Base-by-base conservation (phyloP, 2,113 vertebrate species). In the Neoarius graeffei region DNA sequence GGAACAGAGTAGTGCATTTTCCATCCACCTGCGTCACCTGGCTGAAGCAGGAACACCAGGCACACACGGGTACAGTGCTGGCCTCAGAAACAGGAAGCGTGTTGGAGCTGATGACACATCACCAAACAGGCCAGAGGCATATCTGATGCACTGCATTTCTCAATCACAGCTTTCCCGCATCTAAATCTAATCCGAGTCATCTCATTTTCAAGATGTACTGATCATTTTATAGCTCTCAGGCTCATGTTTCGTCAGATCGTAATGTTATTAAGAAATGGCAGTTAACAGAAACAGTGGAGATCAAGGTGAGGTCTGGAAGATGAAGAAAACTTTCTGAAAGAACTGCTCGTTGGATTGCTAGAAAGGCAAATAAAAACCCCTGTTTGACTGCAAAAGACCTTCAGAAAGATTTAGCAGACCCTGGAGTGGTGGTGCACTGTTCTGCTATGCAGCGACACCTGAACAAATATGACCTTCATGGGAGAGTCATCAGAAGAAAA, bases 11-110 rank as follows among this genome's bases (percentile, higher is more conserved):
- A 60, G 48, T 56, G 62, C 57, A 81, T 83, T 87, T 87, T 87
- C 86, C 86, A 60, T 71, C 64, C 66, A 71, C 77, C 52, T 87
- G 79, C 64, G 77, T 87, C 86, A 87, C 79, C 54, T 82, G 79
- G 27, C 50, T 48, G 25, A n/a, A 66, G 60, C 64, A 71, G 67
- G 42, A 30, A 35, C 11, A n/a, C 42, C 69, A 73, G 66, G n/a
- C 73, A 83, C 35, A 6, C 67, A 76, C 19, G 25, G 73, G 4
- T 11, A 4, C 60, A 11, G 15, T 52, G 23, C 80, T 83, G 80
- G 81, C 67, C 56, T 76, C 69, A 87, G 48, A 67, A 71, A 67
- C 64, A 20, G 52, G 30, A 64, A 54, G 50, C 14, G 14, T 14
- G 25, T 19, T 48, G 54, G 50, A 85, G n/a, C 35, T 86, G 62